phyloP scores from a whole-genome alignment of 2,888 invertebrate species.

The Latrodectus hesperus region DNA sequence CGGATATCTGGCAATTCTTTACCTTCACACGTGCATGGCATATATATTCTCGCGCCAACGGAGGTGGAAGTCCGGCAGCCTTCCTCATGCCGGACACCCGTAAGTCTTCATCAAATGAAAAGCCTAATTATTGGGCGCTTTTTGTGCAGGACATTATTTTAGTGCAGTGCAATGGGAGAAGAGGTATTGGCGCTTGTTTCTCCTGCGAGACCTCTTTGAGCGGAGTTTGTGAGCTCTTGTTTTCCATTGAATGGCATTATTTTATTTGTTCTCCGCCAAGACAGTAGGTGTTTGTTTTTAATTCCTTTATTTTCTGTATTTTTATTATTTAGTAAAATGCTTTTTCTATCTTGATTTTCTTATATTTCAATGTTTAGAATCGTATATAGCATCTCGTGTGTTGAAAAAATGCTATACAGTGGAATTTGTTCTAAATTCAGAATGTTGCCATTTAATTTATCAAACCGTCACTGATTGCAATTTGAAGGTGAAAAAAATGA shows the following conservation, averaged over 20 bases:
- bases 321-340: neutral
- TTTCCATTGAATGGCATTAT: slow-evolving; percentile 56
- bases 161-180: neutral
- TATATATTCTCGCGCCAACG: slow-evolving; percentile 55
- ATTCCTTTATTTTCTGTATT: neutral
- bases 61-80: slow-evolving; percentile 28
- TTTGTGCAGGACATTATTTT: slow-evolving; percentile 49
- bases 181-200: neutral
- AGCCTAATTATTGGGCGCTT: slow-evolving; percentile 32
- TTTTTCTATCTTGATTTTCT: neutral
- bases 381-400: neutral
- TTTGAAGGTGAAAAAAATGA: too few species aligned
- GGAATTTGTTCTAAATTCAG: neutral
- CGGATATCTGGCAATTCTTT: neutral
- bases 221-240: slow-evolving; percentile 14
- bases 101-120: slow-evolving; percentile 50
- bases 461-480: too few species aligned
- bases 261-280: slow-evolving; percentile 62
- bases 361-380: neutral
- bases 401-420: too few species aligned
- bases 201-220: slow-evolving; percentile 24
- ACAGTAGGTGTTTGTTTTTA: slow-evolving; percentile 25
- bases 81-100: slow-evolving; percentile 22
- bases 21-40: slow-evolving; percentile 50
- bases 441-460: neutral